A percentile compares a stretch with the other conserved stretches of the same genome.
Conservation (phyloP, 2,888 invertebrate species). For the Cantharis rustica region DNA sequence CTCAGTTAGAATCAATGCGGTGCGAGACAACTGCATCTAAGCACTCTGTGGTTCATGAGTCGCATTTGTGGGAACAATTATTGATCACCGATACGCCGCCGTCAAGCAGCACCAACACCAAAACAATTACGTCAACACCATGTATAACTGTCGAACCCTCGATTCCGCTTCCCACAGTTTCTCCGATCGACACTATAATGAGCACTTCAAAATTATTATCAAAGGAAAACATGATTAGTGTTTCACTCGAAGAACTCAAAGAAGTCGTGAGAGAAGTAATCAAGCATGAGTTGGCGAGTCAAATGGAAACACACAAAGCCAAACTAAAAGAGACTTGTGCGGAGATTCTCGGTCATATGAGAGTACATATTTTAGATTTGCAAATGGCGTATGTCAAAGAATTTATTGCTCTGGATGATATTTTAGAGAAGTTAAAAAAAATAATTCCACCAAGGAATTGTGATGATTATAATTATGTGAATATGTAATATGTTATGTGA, state of each 20-base stretch:
- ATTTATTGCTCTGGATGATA: conserved; percentile 47
- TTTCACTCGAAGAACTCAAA: conserved; percentile 4
- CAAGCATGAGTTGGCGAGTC: conserved; percentile 21
- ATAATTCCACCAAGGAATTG: conserved; percentile 12
- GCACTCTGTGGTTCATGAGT: not conserved
- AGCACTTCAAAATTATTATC: not conserved
- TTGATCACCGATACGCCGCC: not conserved
- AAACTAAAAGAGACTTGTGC: conserved; percentile 31
- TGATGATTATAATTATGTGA: too few relatives aligned
- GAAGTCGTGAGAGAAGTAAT: conserved; percentile 21
- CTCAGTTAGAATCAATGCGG: not conserved
- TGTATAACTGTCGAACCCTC: not conserved
- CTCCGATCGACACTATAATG: conserved; percentile 4
- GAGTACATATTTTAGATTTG: conserved; percentile 44
- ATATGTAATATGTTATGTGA: too few relatives aligned
- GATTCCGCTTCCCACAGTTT: not conserved
- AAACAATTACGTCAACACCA: conserved; percentile 20
- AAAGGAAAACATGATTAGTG: not conserved
- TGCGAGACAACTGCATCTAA: conserved; percentile 6
- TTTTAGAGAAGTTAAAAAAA: conserved; percentile 34
- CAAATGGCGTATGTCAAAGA: conserved; percentile 50
- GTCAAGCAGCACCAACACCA: not conserved
- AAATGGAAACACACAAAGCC: conserved; percentile 33
- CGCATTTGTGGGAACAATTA: not conserved
- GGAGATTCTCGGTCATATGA: conserved; percentile 39